Evolutionary conservation across 2,113 vertebrate species (phyloP).

Genomic region (Acanthochromis polyacanthus): DNA sequence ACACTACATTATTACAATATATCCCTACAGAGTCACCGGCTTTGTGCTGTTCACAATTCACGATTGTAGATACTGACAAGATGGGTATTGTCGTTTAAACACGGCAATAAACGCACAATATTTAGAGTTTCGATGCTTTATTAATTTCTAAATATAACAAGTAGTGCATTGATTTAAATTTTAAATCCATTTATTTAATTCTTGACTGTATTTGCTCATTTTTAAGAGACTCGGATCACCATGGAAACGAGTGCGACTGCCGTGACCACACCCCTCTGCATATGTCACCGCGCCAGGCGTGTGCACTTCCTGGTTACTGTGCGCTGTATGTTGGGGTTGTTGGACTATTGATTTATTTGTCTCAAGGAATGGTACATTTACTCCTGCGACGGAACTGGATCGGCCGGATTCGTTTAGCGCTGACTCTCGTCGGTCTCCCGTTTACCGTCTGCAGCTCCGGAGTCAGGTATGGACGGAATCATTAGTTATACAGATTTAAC

Average conservation of each 20-base stretch:
- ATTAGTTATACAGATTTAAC: neutral
- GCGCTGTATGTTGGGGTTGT: slow-evolving; percentile 22
- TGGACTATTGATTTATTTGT: neutral
- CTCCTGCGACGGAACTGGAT: slow-evolving; percentile 44
- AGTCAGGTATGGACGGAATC: slow-evolving; percentile 60
- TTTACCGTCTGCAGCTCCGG: slow-evolving; percentile 29
- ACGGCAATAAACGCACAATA: too few species aligned
- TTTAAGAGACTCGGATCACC: slow-evolving; percentile 5
- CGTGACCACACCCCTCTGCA: slow-evolving; percentile 5
- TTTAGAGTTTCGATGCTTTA: too few species aligned
- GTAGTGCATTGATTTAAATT: neutral
- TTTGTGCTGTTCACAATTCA: too few species aligned
- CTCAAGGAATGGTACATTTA: slow-evolving; percentile 64
- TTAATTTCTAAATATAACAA: neutral
- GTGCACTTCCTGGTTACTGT: slow-evolving; percentile 70
- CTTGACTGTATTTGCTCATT: neutral
- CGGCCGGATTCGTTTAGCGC: slow-evolving; percentile 63
- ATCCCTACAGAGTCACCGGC: too few species aligned
- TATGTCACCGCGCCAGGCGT: slow-evolving; percentile 46
- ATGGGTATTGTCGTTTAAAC: too few species aligned
- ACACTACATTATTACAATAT: neutral
- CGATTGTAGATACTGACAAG: too few species aligned
- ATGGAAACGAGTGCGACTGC: slow-evolving; percentile 47
- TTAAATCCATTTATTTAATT: neutral
- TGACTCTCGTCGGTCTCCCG: slow-evolving; percentile 76